Evolutionary conservation across 2,888 invertebrate genomes (phyloP), one percentile per base, ranked within the genome.

Genomic region (Zonitis immaculata): DNA sequence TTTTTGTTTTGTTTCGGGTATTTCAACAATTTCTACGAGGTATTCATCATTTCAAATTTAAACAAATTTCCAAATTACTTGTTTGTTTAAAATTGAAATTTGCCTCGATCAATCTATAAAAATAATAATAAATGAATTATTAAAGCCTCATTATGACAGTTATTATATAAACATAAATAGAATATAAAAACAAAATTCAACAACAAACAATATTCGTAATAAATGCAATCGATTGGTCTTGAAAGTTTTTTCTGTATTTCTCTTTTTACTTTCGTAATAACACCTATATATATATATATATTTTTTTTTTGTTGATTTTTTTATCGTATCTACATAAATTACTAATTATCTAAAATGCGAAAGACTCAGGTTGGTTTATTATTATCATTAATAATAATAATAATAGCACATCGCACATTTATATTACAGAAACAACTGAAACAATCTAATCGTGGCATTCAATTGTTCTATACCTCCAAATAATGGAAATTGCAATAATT

Each of bases 171-270:
- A 39, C 28, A 48, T 47, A 43, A 43, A 52, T 49, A 56, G 52
- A 51, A 55, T 49, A 55, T 54, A 48, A 48, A 52, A 51, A 42
- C 18, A 14, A 6, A 27, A 54, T 47, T 45, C 54, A 51, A 51
- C 39, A 39, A 50, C 45, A 9, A 9, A 22, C 27, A 49, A 47
- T 47, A 47, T 20, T 42, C 42, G 25, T 47, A 43, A 42, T 54
- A 54, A 54, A 54, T 54, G 54, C 54, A 48, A 44, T 44, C 22
- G 43, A 51, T 54, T 54, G 54, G 54, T 54, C 54, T 54, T 51
- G n/a, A n/a, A n/a, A 27, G 39, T 54, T 44, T 42, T 5, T 14
- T n/a, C 27, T n/a, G 26, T n/a, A 11, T 9, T 44, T 16, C n/a
- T n/a, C n/a, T n/a, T n/a, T n/a, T n/a, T n/a, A n/a, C n/a, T n/a